A percentile compares a stretch with the other conserved stretches of the same genome.
Conservation (phyloP, 2,888 invertebrate genomes). For the Apamea epomidion region DNA sequence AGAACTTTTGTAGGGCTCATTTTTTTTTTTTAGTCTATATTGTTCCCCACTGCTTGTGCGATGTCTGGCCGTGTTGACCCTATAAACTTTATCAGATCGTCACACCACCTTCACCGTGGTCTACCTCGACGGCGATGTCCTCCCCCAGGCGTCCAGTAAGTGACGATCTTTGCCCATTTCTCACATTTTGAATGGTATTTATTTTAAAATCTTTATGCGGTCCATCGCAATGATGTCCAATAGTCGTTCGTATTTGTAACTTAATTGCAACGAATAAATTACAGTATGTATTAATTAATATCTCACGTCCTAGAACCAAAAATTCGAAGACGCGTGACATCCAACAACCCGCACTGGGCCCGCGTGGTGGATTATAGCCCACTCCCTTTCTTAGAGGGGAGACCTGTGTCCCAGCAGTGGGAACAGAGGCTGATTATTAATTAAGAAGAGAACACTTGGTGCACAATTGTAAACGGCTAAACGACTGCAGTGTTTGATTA, state of each 20-base stretch:
- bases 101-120: too few relatives aligned
- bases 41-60: too few relatives aligned
- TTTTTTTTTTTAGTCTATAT: not conserved
- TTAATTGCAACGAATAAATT: not conserved
- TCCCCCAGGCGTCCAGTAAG: too few relatives aligned
- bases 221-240: not conserved
- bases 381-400: too few relatives aligned
- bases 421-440: too few relatives aligned
- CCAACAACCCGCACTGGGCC: not conserved
- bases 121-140: too few relatives aligned
- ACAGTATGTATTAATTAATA: not conserved
- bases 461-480: not conserved
- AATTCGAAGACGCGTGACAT: not conserved
- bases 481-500: conserved; percentile 9
- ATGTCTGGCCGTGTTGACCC: too few relatives aligned
- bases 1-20: not conserved
- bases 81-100: too few relatives aligned
- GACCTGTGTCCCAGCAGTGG: too few relatives aligned
- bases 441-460: not conserved
- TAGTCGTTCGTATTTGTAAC: not conserved
- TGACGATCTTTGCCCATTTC: too few relatives aligned
- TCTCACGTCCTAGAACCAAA: not conserved
- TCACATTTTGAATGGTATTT: not conserved
- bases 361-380: not conserved
- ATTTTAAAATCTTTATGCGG: not conserved